Evolutionary conservation across 2,113 vertebrate genomes (phyloP).

Genomic region (Orthonyx spaldingii): DNA sequence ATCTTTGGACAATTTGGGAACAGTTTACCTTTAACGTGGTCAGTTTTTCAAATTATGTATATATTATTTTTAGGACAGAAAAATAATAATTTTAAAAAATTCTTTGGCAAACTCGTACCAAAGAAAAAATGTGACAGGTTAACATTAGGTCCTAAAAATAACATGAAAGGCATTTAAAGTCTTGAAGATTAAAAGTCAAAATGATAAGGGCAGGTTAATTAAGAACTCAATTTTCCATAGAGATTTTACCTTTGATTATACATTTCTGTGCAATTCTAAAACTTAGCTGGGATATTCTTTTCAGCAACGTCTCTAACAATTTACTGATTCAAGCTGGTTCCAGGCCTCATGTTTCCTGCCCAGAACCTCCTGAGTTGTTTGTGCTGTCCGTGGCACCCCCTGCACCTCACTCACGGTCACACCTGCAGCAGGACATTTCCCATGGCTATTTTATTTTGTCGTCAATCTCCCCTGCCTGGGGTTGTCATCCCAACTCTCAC

Average conservation of each 20-base stretch:
- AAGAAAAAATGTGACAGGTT: not conserved
- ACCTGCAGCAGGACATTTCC: not conserved
- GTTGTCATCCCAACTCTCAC: not conserved
- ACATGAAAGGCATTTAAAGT: not conserved
- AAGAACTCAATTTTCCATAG: not conserved
- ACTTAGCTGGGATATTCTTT: not conserved
- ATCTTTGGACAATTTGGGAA: not conserved
- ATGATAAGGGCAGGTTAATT: not conserved
- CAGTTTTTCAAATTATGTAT: not conserved
- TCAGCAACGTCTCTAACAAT: not conserved
- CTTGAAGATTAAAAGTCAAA: not conserved
- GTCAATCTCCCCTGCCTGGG: not conserved
- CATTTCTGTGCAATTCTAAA: not conserved
- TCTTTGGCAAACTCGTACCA: not conserved
- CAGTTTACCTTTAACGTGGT: not conserved
- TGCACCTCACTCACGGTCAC: not conserved
- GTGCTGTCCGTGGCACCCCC: not conserved
- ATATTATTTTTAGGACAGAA: not conserved
- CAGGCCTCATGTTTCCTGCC: not conserved
- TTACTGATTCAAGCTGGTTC: not conserved
- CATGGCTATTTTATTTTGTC: not conserved
- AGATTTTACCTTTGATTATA: not conserved
- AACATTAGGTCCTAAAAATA: not conserved
- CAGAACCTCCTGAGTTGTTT: not conserved
- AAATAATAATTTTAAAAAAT: rapidly evolving